Evolutionary conservation across 2,888 invertebrate genomes (phyloP).

Genomic region (Gymnosoma rotundatum): DNA sequence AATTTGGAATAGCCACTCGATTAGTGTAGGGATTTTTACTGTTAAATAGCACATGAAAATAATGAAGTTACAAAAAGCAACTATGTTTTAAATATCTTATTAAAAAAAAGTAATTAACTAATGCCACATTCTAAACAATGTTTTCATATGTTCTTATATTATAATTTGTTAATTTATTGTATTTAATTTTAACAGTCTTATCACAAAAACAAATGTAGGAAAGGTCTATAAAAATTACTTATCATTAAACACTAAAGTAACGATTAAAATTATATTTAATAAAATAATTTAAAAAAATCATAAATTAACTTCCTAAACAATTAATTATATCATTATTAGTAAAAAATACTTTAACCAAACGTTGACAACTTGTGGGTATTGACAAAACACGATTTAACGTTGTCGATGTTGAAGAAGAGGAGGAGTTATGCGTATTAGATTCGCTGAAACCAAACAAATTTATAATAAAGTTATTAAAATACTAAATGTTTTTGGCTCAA

Average conservation of each 20-base stretch:
- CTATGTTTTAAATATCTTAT: no score
- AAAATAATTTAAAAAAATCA: slow-evolving; percentile 15
- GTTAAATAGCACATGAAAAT: no score
- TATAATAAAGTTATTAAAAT: background rate
- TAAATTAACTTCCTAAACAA: slow-evolving; percentile 77
- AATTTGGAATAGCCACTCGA: no score
- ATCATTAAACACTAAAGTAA: slow-evolving; percentile 31
- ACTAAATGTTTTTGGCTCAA: no score
- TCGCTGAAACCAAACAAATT: slow-evolving; percentile 71
- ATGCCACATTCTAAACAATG: no score
- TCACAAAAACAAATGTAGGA: slow-evolving; percentile 45
- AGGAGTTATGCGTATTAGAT: slow-evolving; percentile 66
- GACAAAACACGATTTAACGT: slow-evolving; percentile 77
- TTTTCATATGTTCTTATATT: no score
- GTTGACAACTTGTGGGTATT: slow-evolving; percentile 77
- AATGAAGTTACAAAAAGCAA: no score
- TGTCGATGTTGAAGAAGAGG: slow-evolving; percentile 72
- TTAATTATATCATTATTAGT: slow-evolving; percentile 78
- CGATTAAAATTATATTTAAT: slow-evolving; percentile 17
- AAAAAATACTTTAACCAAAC: slow-evolving; percentile 79
- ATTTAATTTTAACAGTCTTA: slow-evolving; percentile 50
- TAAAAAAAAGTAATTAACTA: no score
- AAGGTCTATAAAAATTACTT: slow-evolving; percentile 35
- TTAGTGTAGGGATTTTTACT: no score
- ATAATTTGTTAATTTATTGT: slow-evolving; percentile 9